These are phyloP conservation scores for Amphiura filiformis DNA, from an alignment of 35 echinoderm and acorn worm species.

Conservation along the genomic window DNA sequence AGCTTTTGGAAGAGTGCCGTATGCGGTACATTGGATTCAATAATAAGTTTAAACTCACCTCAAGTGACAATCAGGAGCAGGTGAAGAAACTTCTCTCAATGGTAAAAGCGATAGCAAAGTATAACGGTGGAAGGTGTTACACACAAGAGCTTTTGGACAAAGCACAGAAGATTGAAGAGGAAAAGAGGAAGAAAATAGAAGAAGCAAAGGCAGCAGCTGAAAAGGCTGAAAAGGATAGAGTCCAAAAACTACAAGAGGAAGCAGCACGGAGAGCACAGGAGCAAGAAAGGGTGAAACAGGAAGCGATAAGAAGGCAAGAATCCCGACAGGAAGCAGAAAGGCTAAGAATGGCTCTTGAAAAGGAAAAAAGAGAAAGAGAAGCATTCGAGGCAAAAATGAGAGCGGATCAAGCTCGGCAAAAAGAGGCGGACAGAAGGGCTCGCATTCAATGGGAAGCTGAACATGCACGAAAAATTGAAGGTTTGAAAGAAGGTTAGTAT, in stretches of 20 bases:
- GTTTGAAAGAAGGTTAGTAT: too few species aligned
- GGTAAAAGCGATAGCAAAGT: neutral
- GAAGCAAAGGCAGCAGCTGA: neutral
- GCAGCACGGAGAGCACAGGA: neutral
- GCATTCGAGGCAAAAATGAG: too few species aligned
- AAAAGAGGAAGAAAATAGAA: neutral
- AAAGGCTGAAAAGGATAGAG: neutral
- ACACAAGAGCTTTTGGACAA: neutral
- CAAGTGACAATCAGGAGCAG: neutral
- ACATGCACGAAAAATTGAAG: too few species aligned
- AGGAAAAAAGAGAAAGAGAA: neutral
- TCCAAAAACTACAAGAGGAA: conserved; percentile 14
- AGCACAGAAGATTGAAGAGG: neutral
- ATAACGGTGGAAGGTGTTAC: neutral
- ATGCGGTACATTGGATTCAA: neutral
- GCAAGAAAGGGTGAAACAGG: too few species aligned
- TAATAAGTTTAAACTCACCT: neutral
- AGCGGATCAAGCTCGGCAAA: too few species aligned
- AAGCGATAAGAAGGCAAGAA: neutral
- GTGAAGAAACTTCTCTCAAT: neutral
- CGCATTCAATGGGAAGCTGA: too few species aligned
- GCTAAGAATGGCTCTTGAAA: neutral
- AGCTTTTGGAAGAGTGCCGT: neutral
- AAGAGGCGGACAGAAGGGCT: too few species aligned
- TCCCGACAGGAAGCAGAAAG: neutral